Evolutionary conservation across 2,797 vertebrate species (phyloP), one percentile per base, ranked within the genome.

Genomic region (Gadopsis bispinosus): DNA sequence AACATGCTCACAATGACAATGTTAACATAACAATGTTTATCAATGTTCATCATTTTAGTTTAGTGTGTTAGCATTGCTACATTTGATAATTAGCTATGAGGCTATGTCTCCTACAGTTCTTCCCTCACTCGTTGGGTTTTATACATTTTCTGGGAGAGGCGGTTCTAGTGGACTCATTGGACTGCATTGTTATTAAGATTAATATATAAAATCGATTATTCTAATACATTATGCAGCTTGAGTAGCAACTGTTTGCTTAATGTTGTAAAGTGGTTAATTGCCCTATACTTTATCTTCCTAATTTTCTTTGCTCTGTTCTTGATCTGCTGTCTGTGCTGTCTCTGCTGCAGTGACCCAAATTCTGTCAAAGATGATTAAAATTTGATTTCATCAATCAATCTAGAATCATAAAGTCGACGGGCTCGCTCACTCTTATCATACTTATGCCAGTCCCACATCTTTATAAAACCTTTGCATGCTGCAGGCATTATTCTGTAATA

Each of bases 281-380:
- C 50, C 33, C 19, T 29, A 41, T 33, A 55, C 7, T 71, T 66
- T 14, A n/a, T 56, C 20, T 39, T 69, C 3, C 31, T 20, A 4
- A 29, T 58, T 58, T 51, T 13, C 29, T 50, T 56, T 31, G 17
- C 10, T 70, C 43, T 12, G 4, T 50, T 65, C 10, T 26, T 51
- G 14, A 29, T 76, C 19, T 56, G 68, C 31, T 19, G 26, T 56
- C 33, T 60, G 10, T 33, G 10, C 60, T 35, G 14, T 59, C 48
- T 59, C 47, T 53, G 64, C 50, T 48, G 56, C 59, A 70, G 12
- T 65, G 64, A 50, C 69, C 43, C 43, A 51, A 19, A 83, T 73
- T 54, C 62, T 47, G 41, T 53, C 17, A 33, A 48, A 55, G 37
- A 80, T 80, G 60, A 83, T 84, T 69, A 17, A 69, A 81, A 55